These are phyloP conservation scores for Diaphora mendica DNA, from an alignment of 2,888 invertebrate genomes.

Conservation along the genomic window DNA sequence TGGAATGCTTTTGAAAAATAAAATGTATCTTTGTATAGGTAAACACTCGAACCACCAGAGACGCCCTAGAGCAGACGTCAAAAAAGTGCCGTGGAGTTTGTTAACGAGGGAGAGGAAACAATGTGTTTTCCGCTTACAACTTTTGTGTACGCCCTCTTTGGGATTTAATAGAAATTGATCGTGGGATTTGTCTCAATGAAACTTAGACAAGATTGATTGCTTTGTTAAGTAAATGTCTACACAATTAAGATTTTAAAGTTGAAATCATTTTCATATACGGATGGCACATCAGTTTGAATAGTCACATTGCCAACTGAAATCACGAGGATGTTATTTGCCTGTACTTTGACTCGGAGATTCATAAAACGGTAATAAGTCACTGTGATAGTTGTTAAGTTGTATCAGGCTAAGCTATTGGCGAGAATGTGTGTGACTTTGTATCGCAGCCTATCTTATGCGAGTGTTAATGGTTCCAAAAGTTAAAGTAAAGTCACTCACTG, in stretches of 20 bases:
- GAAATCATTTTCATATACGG: conserved; percentile 9
- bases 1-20: conserved; percentile 48
- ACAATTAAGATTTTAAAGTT: conserved; percentile 32
- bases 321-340: background rate
- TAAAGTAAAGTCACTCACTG: background rate
- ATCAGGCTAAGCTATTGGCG: background rate
- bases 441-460: background rate
- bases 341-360: background rate
- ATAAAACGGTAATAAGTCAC: background rate
- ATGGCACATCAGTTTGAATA: background rate
- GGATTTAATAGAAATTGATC: conserved; percentile 65
- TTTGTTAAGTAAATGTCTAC: conserved; percentile 41
- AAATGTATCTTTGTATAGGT: conserved; percentile 57
- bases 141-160: conserved; percentile 56
- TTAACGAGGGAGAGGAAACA: conserved; percentile 79
- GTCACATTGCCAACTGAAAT: background rate
- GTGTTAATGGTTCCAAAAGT: background rate
- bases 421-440: background rate
- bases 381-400: background rate
- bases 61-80: conserved; percentile 80
- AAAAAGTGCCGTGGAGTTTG: conserved; percentile 78
- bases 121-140: conserved; percentile 72
- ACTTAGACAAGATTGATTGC: conserved; percentile 50
- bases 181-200: conserved; percentile 52
- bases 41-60: conserved; percentile 74